phyloP scores from a whole-genome alignment of 2,113 vertebrate species.

The Apeltes quadracus region DNA sequence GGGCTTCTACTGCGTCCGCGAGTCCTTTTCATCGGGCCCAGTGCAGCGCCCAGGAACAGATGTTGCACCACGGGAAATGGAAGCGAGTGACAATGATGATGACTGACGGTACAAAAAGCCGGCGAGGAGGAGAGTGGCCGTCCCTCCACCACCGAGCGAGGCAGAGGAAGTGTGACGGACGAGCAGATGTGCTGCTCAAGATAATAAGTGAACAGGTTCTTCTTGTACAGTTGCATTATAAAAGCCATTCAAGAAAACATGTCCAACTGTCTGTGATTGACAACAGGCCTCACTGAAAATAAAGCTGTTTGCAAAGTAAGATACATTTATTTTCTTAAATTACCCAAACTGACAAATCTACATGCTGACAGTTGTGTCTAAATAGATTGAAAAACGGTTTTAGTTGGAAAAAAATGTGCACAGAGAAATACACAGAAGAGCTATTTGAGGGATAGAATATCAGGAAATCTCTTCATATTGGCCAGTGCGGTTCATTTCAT shows the following conservation, averaged over 20 bases:
- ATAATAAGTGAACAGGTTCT: slow-evolving; percentile 7
- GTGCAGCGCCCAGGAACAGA: slow-evolving; percentile 60
- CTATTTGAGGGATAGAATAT: background rate
- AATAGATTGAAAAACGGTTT: background rate
- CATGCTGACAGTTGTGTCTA: background rate
- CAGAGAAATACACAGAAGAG: background rate
- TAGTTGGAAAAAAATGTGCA: background rate
- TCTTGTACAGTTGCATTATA: background rate
- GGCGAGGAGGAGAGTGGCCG: slow-evolving; percentile 54
- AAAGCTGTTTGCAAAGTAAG: background rate
- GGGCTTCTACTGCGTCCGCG: slow-evolving; percentile 37
- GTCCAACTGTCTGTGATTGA: background rate
- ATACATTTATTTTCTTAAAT: background rate
- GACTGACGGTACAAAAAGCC: slow-evolving; percentile 58
- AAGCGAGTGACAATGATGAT: slow-evolving; percentile 61
- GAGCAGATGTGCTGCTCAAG: slow-evolving; percentile 6
- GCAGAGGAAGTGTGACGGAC: slow-evolving; percentile 5
- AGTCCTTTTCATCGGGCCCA: slow-evolving; percentile 43
- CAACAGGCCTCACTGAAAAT: background rate
- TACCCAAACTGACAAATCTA: background rate
- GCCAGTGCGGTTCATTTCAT: background rate
- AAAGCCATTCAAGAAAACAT: background rate
- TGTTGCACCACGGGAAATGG: slow-evolving; percentile 61
- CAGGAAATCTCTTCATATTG: background rate
- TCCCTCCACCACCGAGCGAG: slow-evolving; percentile 38